Conservation (phyloP, 2,113 vertebrate species). For the Aviceda subcristata region DNA sequence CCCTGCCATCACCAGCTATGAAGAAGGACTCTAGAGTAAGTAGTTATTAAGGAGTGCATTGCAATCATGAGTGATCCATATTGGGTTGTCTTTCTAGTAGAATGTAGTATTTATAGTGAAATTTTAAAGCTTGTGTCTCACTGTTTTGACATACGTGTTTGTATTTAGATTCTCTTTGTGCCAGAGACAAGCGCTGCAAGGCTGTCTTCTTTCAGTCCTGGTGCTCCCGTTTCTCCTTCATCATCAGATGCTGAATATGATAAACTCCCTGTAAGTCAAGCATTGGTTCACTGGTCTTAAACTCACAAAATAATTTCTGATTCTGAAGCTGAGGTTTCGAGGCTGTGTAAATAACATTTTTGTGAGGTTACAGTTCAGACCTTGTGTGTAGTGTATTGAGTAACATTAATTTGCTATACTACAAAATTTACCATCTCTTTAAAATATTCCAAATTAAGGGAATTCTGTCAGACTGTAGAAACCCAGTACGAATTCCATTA, state of each 20-base stretch:
- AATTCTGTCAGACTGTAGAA: background rate
- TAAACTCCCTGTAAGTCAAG: slow-evolving; percentile 81
- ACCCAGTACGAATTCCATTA: background rate
- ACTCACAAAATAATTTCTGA: background rate
- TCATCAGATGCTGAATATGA: slow-evolving; percentile 81
- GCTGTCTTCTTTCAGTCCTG: slow-evolving; percentile 57
- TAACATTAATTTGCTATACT: background rate
- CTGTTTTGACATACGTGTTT: background rate
- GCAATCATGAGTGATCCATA: background rate
- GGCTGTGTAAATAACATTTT: background rate
- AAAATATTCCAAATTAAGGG: background rate
- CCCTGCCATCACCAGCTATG: background rate
- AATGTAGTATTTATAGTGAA: background rate
- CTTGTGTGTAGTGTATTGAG: background rate
- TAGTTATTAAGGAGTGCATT: background rate
- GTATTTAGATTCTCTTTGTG: slow-evolving; percentile 87
- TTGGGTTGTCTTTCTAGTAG: background rate
- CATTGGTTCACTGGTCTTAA: background rate
- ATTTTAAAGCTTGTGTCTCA: background rate
- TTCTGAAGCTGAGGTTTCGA: background rate
- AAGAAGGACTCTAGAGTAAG: background rate
- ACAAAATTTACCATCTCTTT: background rate
- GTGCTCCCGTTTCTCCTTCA: slow-evolving; percentile 70
- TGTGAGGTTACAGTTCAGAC: background rate
- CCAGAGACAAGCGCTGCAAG: slow-evolving; percentile 77